These are phyloP conservation scores for Dioctria linearis DNA, from an alignment of 2,888 invertebrate species.

Conservation along the genomic window DNA sequence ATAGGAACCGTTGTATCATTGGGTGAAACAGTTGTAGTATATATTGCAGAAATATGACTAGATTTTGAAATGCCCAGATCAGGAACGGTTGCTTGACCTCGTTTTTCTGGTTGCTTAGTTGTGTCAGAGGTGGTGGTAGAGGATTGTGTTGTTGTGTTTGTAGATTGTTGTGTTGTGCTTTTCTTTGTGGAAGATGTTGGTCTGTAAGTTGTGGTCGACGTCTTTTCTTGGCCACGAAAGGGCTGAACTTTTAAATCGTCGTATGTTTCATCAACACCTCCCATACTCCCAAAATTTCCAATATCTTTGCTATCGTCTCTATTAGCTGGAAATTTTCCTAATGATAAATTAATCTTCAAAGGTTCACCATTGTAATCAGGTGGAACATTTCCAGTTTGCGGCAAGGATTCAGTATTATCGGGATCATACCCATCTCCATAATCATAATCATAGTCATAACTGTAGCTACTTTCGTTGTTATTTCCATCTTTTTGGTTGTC, in stretches of 20 bases:
- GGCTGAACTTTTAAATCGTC: conserved; percentile 52
- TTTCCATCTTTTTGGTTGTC: conserved; percentile 44
- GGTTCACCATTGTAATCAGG: conserved; percentile 63
- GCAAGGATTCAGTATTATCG: conserved; percentile 53
- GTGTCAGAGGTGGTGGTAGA: neutral
- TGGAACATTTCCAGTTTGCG: conserved; percentile 15
- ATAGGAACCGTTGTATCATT: conserved; percentile 36
- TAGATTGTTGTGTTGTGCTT: neutral
- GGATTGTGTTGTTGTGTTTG: neutral
- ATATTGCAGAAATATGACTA: conserved; percentile 3
- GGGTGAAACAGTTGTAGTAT: conserved; percentile 24
- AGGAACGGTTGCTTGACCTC: neutral
- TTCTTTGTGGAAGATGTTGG: conserved; percentile 20
- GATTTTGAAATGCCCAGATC: conserved; percentile 22
- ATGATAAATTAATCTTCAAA: conserved; percentile 69
- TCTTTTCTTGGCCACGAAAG: conserved; percentile 51
- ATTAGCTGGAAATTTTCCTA: conserved; percentile 65
- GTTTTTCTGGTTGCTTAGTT: conserved; percentile 17
- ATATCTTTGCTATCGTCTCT: conserved; percentile 52
- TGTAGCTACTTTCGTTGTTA: conserved; percentile 38
- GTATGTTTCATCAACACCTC: conserved; percentile 21
- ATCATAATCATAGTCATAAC: conserved; percentile 67
- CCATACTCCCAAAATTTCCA: conserved; percentile 43
- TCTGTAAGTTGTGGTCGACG: conserved; percentile 41
- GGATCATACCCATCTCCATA: conserved; percentile 60